These are phyloP conservation scores for Fragum whitleyi DNA, from an alignment of 2,888 invertebrate genomes.

Conservation along the genomic window DNA sequence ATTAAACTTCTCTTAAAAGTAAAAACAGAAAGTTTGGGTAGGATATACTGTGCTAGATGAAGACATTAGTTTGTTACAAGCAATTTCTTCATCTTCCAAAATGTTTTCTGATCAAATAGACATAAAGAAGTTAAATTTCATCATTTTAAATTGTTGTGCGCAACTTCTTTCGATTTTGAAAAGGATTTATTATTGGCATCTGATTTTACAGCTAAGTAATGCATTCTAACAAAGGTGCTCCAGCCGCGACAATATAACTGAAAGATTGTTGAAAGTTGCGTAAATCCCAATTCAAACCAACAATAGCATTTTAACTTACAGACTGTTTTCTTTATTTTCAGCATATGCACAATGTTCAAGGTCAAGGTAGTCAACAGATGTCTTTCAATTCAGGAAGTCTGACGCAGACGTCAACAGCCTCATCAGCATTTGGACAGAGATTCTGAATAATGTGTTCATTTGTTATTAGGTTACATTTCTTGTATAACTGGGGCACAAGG, in stretches of 20 bases:
- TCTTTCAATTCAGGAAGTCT: slow-evolving; percentile 74
- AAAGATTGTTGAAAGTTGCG: too few relatives aligned
- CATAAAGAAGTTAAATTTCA: not conserved
- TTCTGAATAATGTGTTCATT: slow-evolving; percentile 36
- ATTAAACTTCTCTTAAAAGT: too few relatives aligned
- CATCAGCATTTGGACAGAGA: slow-evolving; percentile 68
- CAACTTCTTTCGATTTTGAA: not conserved
- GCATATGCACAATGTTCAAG: slow-evolving; percentile 81
- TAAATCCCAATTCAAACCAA: too few relatives aligned
- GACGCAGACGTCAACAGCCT: slow-evolving; percentile 73
- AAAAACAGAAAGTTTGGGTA: too few relatives aligned
- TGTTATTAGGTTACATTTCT: not conserved
- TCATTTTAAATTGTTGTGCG: not conserved
- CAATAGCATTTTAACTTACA: too few relatives aligned
- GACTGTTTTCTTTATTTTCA: slow-evolving; percentile 52
- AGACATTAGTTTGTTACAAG: too few relatives aligned
- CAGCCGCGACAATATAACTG: too few relatives aligned
- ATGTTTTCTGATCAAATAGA: not conserved
- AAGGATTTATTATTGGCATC: too few relatives aligned
- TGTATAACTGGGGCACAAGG: not conserved
- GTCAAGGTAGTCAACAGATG: slow-evolving; percentile 74
- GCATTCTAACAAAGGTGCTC: not conserved
- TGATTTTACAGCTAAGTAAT: not conserved
- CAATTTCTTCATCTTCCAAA: not conserved
- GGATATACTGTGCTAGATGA: too few relatives aligned